These are phyloP conservation scores for Hippolais icterina DNA, from an alignment of 2,113 vertebrate genomes.

Conservation along the genomic window DNA sequence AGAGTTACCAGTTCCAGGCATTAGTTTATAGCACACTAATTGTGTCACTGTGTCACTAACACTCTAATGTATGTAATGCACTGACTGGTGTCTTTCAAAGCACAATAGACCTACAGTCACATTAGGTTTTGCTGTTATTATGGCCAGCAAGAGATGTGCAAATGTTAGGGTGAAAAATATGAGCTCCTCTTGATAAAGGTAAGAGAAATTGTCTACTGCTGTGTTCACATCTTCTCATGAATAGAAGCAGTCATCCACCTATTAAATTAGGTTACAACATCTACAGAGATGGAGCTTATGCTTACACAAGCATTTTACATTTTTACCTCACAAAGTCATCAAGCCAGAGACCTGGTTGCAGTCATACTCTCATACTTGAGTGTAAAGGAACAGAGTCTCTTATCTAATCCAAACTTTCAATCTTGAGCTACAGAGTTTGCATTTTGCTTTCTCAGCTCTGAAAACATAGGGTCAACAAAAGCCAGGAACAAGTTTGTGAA, in stretches of 20 bases:
- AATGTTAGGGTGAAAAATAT: not conserved
- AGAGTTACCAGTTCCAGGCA: not conserved
- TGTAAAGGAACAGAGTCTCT: not conserved
- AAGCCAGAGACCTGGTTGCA: not conserved
- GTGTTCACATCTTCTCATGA: not conserved
- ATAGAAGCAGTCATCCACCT: not conserved
- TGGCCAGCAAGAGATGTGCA: not conserved
- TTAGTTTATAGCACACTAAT: not conserved
- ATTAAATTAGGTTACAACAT: not conserved
- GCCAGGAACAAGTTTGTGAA: slow-evolving; percentile 15
- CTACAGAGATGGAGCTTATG: not conserved
- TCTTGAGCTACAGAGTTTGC: not conserved
- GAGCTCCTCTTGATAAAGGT: not conserved
- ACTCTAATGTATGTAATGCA: not conserved
- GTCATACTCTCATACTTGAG: not conserved
- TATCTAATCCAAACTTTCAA: not conserved
- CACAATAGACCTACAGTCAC: not conserved
- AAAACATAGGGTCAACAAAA: not conserved
- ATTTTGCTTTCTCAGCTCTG: not conserved
- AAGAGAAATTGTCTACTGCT: not conserved
- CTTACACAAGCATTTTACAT: not conserved
- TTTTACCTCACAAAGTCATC: not conserved
- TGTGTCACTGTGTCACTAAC: not conserved
- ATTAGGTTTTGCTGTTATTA: not conserved
- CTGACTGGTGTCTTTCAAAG: not conserved